These are phyloP conservation scores for Bradypodion ventrale DNA, from an alignment of 2,797 vertebrate species.

Conservation along the genomic window DNA sequence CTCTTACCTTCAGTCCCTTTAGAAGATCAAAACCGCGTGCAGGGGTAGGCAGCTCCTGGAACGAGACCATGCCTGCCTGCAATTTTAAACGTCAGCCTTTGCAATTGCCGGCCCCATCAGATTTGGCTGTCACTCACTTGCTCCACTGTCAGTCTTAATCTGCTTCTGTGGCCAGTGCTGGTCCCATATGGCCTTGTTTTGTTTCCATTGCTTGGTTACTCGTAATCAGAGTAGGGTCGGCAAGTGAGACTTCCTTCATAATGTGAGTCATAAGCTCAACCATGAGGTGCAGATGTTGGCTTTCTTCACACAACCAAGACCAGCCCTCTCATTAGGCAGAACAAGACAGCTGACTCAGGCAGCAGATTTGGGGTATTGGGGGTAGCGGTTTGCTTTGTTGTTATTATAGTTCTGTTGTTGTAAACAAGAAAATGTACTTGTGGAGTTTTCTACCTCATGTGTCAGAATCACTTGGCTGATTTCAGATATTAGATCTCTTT, in stretches of 20 bases:
- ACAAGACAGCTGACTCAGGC: too few relatives aligned
- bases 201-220: not conserved
- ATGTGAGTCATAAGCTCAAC: conserved; percentile 27
- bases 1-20: conserved; percentile 18
- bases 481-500: not conserved
- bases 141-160: conserved; percentile 39
- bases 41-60: conserved; percentile 70
- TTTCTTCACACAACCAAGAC: conserved; percentile 13
- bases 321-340: not conserved
- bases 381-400: not conserved
- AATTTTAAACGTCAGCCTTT: conserved; percentile 67
- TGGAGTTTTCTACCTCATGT: not conserved
- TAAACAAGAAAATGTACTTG: not conserved
- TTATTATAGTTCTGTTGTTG: not conserved
- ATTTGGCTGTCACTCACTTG: conserved; percentile 58
- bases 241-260: conserved; percentile 11
- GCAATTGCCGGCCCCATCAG: conserved; percentile 39
- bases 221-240: accelerated
- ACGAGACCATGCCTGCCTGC: conserved; percentile 69
- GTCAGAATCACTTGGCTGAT: not conserved
- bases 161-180: not conserved
- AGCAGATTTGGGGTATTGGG: not conserved
- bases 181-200: conserved; percentile 43
- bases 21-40: conserved; percentile 69
- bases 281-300: conserved; percentile 15